Conservation (phyloP, 2,113 vertebrate genomes). For the Kryptolebias marmoratus region DNA sequence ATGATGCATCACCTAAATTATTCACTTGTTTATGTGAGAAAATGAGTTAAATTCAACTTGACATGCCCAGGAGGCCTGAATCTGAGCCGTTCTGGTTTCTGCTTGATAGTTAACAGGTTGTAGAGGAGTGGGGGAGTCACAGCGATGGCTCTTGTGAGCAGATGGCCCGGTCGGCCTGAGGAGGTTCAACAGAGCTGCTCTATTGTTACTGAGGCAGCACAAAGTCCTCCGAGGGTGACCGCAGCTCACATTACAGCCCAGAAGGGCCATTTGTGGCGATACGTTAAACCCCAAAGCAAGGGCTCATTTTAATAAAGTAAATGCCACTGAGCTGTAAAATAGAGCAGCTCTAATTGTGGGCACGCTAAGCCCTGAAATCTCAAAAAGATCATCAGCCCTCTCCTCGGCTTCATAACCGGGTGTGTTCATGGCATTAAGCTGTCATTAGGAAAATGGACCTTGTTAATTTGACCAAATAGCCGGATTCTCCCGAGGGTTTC, state of each 20-base stretch:
- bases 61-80: too few relatives aligned
- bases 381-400: slow-evolving; percentile 54
- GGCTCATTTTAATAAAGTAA: slow-evolving; percentile 57
- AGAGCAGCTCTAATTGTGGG: slow-evolving; percentile 25
- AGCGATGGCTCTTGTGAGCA: slow-evolving; percentile 69
- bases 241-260: slow-evolving; percentile 59
- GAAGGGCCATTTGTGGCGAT: slow-evolving; percentile 15
- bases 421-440: slow-evolving; percentile 58
- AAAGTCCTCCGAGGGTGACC: slow-evolving; percentile 53
- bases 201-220: slow-evolving; percentile 66
- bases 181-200: slow-evolving; percentile 56
- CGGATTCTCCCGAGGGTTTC: slow-evolving; percentile 26
- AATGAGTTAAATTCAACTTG: too few relatives aligned
- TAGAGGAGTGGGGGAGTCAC: slow-evolving; percentile 65
- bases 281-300: slow-evolving; percentile 42
- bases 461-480: slow-evolving; percentile 54
- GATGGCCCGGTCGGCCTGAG: slow-evolving; percentile 71
- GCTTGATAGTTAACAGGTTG: slow-evolving; percentile 75
- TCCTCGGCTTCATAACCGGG: slow-evolving; percentile 29
- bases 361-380: slow-evolving; percentile 41
- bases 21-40: too few relatives aligned
- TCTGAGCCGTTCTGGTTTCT: neutral
- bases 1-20: too few relatives aligned
- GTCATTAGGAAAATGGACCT: slow-evolving; percentile 68
- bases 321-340: slow-evolving; percentile 57